These are phyloP conservation scores for Mirounga angustirostris DNA, from an alignment of 2,113 vertebrate genomes.

Conservation along the genomic window DNA sequence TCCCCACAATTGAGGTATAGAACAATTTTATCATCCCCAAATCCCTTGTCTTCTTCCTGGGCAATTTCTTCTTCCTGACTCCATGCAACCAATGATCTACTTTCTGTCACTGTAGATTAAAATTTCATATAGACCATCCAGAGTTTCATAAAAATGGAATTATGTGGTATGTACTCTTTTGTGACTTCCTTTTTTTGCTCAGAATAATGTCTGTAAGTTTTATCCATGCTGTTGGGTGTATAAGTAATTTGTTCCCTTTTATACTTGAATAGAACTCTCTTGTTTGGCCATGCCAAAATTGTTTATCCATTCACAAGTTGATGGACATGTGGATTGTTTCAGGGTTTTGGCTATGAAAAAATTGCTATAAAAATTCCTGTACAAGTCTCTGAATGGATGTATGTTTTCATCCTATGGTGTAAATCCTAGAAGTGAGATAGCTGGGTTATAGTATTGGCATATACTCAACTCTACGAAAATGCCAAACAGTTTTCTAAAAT, in stretches of 20 bases:
- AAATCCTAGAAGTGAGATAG: neutral
- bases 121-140: neutral
- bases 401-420: neutral
- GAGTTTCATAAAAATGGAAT: slow-evolving; percentile 33
- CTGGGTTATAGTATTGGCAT: neutral
- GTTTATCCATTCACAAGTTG: neutral
- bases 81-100: neutral
- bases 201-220: neutral
- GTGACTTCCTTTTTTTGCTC: neutral
- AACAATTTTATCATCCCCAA: neutral
- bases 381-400: neutral
- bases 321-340: neutral
- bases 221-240: neutral
- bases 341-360: neutral
- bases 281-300: neutral
- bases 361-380: neutral
- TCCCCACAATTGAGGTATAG: neutral
- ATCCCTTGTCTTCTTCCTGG: neutral
- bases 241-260: neutral
- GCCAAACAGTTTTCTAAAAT: neutral
- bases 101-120: neutral
- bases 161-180: neutral
- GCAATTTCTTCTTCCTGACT: neutral
- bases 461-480: neutral
- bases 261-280: neutral